Evolutionary conservation across 2,888 invertebrate species (phyloP).

Genomic region (Lycocerus yunnanus): DNA sequence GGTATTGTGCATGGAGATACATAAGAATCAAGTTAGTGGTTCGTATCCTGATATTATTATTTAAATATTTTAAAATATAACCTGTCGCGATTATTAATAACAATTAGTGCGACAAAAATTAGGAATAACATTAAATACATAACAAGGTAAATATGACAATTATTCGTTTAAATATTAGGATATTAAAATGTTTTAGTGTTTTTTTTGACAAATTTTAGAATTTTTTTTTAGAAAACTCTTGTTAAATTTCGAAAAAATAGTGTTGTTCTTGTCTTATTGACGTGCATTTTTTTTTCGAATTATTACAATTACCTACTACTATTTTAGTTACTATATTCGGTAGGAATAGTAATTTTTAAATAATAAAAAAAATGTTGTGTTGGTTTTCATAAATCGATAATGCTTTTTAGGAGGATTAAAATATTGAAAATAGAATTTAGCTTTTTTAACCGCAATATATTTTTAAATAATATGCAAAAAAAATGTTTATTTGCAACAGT

Average conservation of each 20-base stretch:
- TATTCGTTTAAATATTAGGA: not conserved
- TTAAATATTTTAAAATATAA: not conserved
- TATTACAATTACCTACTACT: not conserved
- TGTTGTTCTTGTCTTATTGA: not conserved
- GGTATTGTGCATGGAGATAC: not conserved
- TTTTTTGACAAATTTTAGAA: not conserved
- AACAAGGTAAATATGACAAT: not conserved
- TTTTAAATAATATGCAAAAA: not conserved
- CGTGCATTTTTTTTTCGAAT: not conserved
- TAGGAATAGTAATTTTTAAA: not conserved
- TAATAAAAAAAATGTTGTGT: not conserved
- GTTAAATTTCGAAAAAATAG: not conserved
- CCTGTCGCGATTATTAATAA: not conserved
- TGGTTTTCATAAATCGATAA: not conserved
- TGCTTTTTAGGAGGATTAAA: not conserved
- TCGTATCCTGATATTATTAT: not conserved
- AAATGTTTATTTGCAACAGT: not conserved
- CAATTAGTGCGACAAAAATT: not conserved
- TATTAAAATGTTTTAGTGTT: not conserved
- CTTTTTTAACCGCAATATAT: not conserved
- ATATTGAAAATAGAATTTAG: not conserved
- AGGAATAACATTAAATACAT: not conserved
- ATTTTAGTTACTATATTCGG: not conserved
- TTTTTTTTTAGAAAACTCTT: not conserved
- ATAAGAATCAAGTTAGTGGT: not conserved